Evolutionary conservation across 2,113 vertebrate genomes (phyloP).

Genomic region (Oxyruncus cristatus): DNA sequence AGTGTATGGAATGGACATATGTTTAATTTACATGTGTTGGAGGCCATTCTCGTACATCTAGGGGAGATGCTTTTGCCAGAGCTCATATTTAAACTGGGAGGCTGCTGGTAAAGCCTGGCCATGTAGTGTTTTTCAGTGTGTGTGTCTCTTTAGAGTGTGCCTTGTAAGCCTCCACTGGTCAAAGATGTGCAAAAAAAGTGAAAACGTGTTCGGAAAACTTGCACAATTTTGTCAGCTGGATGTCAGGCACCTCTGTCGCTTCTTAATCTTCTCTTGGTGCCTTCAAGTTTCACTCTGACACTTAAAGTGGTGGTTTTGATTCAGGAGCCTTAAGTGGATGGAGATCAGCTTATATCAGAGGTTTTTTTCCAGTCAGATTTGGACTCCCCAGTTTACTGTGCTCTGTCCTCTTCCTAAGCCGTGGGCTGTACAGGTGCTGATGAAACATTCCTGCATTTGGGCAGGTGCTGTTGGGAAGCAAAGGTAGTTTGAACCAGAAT

Average conservation of each 20-base stretch:
- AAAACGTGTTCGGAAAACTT: not conserved
- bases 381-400: accelerated
- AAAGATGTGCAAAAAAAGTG: not conserved
- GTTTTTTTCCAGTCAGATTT: not conserved
- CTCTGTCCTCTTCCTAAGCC: not conserved
- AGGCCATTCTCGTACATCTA: not conserved
- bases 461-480: not conserved
- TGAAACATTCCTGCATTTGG: not conserved
- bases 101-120: not conserved
- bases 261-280: not conserved
- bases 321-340: not conserved
- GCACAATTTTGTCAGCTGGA: not conserved
- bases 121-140: not conserved
- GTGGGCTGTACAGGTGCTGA: not conserved
- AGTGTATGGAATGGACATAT: not conserved
- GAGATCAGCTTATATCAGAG: not conserved
- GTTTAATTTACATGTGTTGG: not conserved
- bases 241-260: accelerated
- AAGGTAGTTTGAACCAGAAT: not conserved
- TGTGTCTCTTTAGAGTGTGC: not conserved
- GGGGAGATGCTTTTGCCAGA: not conserved
- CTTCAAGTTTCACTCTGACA: not conserved
- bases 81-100: accelerated
- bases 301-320: not conserved
- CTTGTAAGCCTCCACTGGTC: not conserved